Conservation (phyloP, 2,888 invertebrate genomes). For the Podabrus alpinus region DNA sequence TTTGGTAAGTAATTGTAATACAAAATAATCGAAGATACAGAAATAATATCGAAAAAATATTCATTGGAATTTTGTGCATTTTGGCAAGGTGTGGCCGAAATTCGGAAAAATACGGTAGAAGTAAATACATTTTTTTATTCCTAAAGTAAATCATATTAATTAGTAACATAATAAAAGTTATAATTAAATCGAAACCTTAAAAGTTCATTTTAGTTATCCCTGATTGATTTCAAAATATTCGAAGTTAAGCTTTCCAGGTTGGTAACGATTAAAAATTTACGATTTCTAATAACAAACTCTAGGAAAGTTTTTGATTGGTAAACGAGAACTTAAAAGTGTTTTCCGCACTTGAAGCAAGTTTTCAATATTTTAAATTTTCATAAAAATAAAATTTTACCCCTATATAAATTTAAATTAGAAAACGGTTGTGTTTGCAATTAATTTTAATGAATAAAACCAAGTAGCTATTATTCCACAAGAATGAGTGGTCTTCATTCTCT, state of each 20-base stretch:
- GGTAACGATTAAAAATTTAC: not conserved
- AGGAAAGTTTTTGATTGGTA: not conserved
- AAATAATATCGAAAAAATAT: not conserved
- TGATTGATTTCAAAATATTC: not conserved
- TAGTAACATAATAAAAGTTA: not conserved
- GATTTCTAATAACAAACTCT: not conserved
- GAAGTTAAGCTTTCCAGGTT: not conserved
- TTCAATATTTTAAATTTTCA: not conserved
- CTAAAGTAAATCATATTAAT: not conserved
- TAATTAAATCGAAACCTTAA: not conserved
- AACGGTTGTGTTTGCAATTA: not conserved
- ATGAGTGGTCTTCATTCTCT: not conserved
- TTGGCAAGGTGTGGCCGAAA: not conserved
- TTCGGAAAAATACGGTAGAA: not conserved
- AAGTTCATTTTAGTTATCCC: not conserved
- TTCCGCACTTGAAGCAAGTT: not conserved
- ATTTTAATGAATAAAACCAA: not conserved
- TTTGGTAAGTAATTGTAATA: conserved; percentile 9
- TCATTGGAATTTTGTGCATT: not conserved
- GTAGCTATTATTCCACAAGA: not conserved
- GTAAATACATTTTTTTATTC: no score
- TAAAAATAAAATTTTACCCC: not conserved
- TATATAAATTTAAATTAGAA: not conserved
- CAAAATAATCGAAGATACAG: not conserved
- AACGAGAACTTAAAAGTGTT: not conserved